A percentile compares a stretch with the other conserved stretches of the same genome.
Conservation (phyloP, 2,888 invertebrate genomes). For the Terebella lapidaria region DNA sequence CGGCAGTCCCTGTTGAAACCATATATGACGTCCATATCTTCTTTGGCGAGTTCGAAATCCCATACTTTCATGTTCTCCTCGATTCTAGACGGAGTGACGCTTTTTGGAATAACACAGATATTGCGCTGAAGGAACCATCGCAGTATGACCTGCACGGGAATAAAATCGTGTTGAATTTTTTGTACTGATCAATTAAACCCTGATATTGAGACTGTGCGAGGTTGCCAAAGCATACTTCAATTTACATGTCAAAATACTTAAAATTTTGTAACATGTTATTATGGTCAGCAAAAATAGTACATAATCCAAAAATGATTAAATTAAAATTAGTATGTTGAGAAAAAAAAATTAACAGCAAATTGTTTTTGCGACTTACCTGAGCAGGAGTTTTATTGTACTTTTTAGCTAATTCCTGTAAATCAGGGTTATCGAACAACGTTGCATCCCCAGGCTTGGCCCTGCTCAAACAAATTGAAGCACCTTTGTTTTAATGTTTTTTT, state of each 20-base stretch:
- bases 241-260: no score
- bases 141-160: constrained; percentile 59
- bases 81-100: constrained; percentile 68
- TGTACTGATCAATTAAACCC: no score
- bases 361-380: not conserved
- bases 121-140: constrained; percentile 70
- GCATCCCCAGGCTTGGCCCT: not conserved
- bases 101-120: constrained; percentile 77
- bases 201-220: no score
- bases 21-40: constrained; percentile 21
- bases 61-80: constrained; percentile 65
- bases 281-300: no score
- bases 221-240: no score
- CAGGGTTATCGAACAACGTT: not conserved
- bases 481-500: no score
- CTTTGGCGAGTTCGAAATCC: constrained; percentile 4
- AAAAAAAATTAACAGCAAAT: no score
- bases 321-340: no score
- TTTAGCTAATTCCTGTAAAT: not conserved
- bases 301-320: no score
- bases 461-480: no score
- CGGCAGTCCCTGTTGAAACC: constrained; percentile 15
- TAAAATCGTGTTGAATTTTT: no score
- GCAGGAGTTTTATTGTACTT: not conserved
- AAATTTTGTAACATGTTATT: no score